Evolutionary conservation across 2,113 vertebrate genomes (phyloP), one percentile per base, ranked within the genome.

Genomic region (Todiramphus chloris): DNA sequence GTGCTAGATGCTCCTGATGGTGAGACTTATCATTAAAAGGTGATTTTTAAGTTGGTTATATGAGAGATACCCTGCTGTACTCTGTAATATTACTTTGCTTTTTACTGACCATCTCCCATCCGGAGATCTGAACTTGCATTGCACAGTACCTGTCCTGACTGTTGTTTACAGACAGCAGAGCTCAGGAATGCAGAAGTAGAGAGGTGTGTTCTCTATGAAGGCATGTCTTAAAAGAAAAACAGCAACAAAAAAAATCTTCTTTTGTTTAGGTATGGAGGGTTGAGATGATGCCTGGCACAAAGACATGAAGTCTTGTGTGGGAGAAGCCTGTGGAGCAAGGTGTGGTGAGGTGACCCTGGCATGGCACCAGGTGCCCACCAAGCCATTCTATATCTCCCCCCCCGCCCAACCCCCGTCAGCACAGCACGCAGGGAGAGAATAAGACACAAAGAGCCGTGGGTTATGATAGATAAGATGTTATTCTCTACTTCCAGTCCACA

Each of bases 1-100:
- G 62, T 59, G 51, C 48, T 68, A 46, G 48, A 55, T 89, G 67
- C 28, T 92, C 30, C 53, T 5, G 25, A 37, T 79, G 58, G 60
- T 12, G 33, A 83, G 44, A 84, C 89, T 75, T 72, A 64, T 89
- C 62, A 76, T 91, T 87, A 87, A 87, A 89, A 50, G 31, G 44
- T 73, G 73, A 76, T 76, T 93, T 94, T 91, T 4, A 76, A 91
- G 73, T 55, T 91, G 31, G 59, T 82, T 84, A 13, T 63, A 11
- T 1, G 12, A 67, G 41, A 53, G 51, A 23, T 7, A 43, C 4
- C 44, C n/a, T 79, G 25, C 46, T 94, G 44, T 87, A 73, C 31
- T 84, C 41, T 69, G 9, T 84, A 66, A 58, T 75, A 37, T 5
- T 62, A 23, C 46, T 80, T 95, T 44, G 25, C 51, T 86, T 93